Evolutionary conservation across 2,888 invertebrate genomes (phyloP), one percentile per base, ranked within the genome.

Genomic region (Acleris cristana): DNA sequence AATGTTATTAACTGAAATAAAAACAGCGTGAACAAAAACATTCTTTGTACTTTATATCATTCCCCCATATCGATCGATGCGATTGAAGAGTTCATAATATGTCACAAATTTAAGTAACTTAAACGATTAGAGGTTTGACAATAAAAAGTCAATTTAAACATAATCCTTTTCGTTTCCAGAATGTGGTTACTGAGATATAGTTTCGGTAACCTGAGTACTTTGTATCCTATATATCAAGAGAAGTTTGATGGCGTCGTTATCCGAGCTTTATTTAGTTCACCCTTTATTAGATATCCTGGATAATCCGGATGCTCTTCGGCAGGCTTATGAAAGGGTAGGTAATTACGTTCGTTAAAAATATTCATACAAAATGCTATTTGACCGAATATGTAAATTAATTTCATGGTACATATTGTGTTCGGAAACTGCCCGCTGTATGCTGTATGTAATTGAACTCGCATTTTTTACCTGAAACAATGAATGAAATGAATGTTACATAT

Each of bases 281-380:
- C 61, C 66, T 61, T 66, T 66, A 66, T 62, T 62, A 62, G 61
- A 61, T 51, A 49, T 44, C 61, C 66, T 56, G 61, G 66, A 66
- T 66, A 45, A 66, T 62, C 66, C 66, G 66, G 52, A 48, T 34
- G 30, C 45, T 61, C 44, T 62, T 57, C 61, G 66, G 55, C 65
- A 51, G 65, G 51, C 56, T 57, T 56, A 62, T 66, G 45, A 61
- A 59, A 66, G 52, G 56, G 62, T 53, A 62, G 52, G 62, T 57
- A 62, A 62, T 66, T 66, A 62, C 23, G 48, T 45, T 23, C 52
- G 57, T 54, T 62, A 19, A 58, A 62, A 63, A 53, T 63, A 48
- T 48, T 57, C 53, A 53, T 34, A 58, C 62, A 52, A 58, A 61
- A 67, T 40, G 19, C 51, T 40, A 67, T 53, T 67, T 44, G 18